Evolutionary conservation across 92 coral and sea anemone species (phyloP).

Genomic region (Pocillopora meandrina): DNA sequence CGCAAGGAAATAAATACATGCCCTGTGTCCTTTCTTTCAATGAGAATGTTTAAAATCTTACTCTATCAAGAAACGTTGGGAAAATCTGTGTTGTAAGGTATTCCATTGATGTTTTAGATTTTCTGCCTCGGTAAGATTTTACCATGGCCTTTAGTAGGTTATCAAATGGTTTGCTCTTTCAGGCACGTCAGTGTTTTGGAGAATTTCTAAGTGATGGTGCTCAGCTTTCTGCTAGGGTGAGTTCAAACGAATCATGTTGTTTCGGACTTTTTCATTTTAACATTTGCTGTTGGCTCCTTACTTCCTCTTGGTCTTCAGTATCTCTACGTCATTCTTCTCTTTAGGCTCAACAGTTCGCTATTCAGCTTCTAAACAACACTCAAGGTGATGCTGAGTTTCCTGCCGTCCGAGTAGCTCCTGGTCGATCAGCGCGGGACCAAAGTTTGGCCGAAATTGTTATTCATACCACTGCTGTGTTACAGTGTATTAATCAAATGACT

Average conservation of each 20-base stretch:
- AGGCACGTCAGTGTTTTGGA: conserved; percentile 45
- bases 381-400: conserved; percentile 58
- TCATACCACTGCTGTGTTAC: conserved; percentile 64
- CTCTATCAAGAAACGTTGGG: no score
- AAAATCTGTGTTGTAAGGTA: no score
- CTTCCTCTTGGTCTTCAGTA: neutral
- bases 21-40: no score
- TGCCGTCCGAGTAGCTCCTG: conserved; percentile 53
- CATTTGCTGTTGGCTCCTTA: neutral
- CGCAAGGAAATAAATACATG: no score
- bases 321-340: neutral
- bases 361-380: conserved; percentile 66
- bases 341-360: conserved; percentile 60
- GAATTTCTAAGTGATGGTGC: conserved; percentile 38
- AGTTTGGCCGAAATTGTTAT: conserved; percentile 68
- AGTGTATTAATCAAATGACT: conserved; percentile 53
- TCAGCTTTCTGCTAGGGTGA: conserved; percentile 42
- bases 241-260: neutral
- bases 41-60: no score
- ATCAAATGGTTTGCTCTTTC: neutral
- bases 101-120: no score
- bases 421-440: conserved; percentile 55
- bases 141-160: no score
- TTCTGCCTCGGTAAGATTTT: no score
- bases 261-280: neutral